phyloP scores from a whole-genome alignment of 2,888 invertebrate species.

The Geophilus truncorum region DNA sequence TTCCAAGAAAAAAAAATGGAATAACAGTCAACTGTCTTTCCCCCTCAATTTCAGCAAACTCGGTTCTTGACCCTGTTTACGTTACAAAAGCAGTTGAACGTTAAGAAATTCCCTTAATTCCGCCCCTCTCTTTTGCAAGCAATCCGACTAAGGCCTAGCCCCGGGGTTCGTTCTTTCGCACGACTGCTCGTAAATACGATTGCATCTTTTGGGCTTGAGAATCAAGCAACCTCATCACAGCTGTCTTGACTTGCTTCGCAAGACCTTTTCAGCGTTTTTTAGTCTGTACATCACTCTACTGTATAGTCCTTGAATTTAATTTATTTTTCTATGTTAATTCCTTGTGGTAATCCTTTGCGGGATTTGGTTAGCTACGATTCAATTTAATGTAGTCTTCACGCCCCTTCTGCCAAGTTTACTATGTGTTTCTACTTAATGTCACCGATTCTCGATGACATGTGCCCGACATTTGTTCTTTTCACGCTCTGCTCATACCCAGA shows the following conservation, averaged over 20 bases:
- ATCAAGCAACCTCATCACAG: constrained; percentile 21
- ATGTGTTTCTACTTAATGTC: too few species aligned
- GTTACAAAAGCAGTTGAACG: constrained; percentile 21
- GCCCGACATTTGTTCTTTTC: too few species aligned
- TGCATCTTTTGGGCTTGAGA: constrained; percentile 27
- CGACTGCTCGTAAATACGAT: constrained; percentile 26
- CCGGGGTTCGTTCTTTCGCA: constrained; percentile 22
- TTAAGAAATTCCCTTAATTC: constrained; percentile 21
- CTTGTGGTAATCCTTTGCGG: too few species aligned
- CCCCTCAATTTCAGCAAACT: not conserved
- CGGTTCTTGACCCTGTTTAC: constrained; percentile 21
- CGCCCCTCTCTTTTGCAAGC: not conserved
- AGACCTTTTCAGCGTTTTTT: not conserved
- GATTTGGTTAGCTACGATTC: too few species aligned
- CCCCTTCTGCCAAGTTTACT: too few species aligned
- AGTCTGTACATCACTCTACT: not conserved
- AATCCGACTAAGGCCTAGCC: constrained; percentile 22
- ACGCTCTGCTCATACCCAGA: too few species aligned
- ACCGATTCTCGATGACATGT: too few species aligned
- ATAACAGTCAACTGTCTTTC: not conserved
- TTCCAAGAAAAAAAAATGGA: not conserved
- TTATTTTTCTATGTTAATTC: too few species aligned
- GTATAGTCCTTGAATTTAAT: not conserved
- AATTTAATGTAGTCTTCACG: too few species aligned
- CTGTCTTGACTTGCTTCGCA: constrained; percentile 1